Conservation (phyloP, 2,797 vertebrate genomes). For the Pipistrellus nathusii region DNA sequence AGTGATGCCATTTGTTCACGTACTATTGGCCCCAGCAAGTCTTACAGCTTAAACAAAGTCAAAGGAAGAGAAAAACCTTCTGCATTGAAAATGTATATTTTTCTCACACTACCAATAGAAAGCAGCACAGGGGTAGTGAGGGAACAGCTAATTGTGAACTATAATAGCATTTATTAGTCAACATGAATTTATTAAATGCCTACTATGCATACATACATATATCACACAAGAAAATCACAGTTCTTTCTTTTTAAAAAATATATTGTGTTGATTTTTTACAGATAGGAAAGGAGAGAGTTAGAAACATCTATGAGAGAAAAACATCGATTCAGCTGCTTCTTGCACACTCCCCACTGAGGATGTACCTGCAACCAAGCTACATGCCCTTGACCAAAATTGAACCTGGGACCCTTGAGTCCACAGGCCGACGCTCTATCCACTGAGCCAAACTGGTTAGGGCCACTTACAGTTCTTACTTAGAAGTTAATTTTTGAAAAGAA, state of each 20-base stretch:
- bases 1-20: neutral
- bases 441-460: too few relatives aligned
- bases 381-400: too few relatives aligned
- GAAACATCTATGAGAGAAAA: too few relatives aligned
- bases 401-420: too few relatives aligned
- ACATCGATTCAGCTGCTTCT: too few relatives aligned
- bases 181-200: slow-evolving; percentile 1
- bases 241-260: neutral
- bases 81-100: neutral
- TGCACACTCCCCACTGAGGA: too few relatives aligned
- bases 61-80: neutral
- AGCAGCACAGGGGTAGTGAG: too few relatives aligned
- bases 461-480: neutral
- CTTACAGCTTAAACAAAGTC: neutral
- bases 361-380: too few relatives aligned
- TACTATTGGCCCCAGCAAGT: neutral
- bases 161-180: neutral
- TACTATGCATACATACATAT: neutral
- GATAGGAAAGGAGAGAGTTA: too few relatives aligned
- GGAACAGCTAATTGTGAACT: neutral
- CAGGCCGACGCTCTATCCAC: too few relatives aligned
- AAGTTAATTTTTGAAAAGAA: slow-evolving; percentile 26
- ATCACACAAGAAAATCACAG: neutral
- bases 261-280: too few relatives aligned
- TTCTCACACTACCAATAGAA: neutral